Percentiles rank a stretch among this genome's conserved stretches.
phyloP scores from a whole-genome alignment of 1,140 invertebrate genomes.

The Micrasema minimum region DNA sequence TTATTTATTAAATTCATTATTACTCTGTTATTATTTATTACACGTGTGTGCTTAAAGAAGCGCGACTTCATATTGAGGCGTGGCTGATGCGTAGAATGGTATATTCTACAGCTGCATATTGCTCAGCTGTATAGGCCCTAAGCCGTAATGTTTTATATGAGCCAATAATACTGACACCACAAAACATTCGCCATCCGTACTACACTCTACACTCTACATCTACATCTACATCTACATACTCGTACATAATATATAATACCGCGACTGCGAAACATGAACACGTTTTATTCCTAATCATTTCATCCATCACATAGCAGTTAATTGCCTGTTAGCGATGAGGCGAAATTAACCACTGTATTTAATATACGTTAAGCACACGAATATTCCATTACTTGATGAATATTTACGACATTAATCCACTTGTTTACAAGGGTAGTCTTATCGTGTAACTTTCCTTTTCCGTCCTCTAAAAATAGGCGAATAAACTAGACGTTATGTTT shows the following conservation, averaged over 20 bases:
- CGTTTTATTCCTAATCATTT: conserved; percentile 7
- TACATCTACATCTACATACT: too few species aligned
- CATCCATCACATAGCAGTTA: conserved; percentile 7
- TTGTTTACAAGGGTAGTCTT: conserved; percentile 35
- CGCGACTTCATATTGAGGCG: conserved; percentile 27
- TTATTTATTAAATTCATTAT: conserved; percentile 39
- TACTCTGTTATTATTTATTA: conserved; percentile 31
- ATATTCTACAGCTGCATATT: background rate
- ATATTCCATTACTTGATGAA: conserved; percentile 37
- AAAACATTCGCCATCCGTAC: too few species aligned
- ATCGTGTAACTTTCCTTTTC: conserved; percentile 23
- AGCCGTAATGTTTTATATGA: too few species aligned
- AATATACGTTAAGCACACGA: conserved; percentile 21
- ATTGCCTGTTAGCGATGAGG: conserved; percentile 21
- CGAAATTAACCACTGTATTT: conserved; percentile 18
- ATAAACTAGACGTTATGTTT: conserved; percentile 20
- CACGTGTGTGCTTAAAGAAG: conserved; percentile 37
- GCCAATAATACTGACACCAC: too few species aligned
- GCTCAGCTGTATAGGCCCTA: too few species aligned
- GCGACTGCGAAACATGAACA: too few species aligned
- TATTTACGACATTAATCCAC: conserved; percentile 34
- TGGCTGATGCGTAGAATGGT: conserved; percentile 10
- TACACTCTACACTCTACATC: too few species aligned
- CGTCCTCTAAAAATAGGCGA: conserved; percentile 18
- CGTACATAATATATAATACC: too few species aligned